These are phyloP conservation scores for Drosophila sulfurigaster DNA, from an alignment of 1,140 invertebrate genomes.

Conservation along the genomic window DNA sequence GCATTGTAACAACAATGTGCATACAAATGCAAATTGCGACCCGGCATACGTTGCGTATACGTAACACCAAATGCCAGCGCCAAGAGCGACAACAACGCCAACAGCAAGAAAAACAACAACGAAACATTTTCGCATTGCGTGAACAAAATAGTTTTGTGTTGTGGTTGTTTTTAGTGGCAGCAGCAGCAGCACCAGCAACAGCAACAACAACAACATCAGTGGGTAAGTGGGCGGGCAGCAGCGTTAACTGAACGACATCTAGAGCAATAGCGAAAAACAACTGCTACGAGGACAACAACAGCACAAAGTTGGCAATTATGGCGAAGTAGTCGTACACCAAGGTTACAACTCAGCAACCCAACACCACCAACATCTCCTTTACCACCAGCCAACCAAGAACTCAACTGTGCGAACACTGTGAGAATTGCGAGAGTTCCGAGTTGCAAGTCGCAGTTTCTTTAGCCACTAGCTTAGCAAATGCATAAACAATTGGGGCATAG, in stretches of 20 bases:
- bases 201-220: neutral
- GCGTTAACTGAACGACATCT: slow-evolving; percentile 50
- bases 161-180: slow-evolving; percentile 76
- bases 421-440: slow-evolving; percentile 48
- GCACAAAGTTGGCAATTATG: slow-evolving; percentile 71
- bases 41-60: slow-evolving; percentile 77
- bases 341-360: slow-evolving; percentile 23
- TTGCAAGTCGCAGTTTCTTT: slow-evolving; percentile 64
- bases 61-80: slow-evolving; percentile 73
- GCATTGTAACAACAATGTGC: slow-evolving; percentile 70
- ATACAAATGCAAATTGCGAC: slow-evolving; percentile 79
- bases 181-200: neutral
- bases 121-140: slow-evolving; percentile 78
- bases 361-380: slow-evolving; percentile 8
- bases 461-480: slow-evolving; percentile 53
- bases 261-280: slow-evolving; percentile 25
- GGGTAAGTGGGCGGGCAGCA: slow-evolving; percentile 16
- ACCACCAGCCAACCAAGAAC: slow-evolving; percentile 18
- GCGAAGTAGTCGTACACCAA: slow-evolving; percentile 54
- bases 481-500: slow-evolving; percentile 34
- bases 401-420: slow-evolving; percentile 26
- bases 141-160: slow-evolving; percentile 83
- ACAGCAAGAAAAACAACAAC: slow-evolving; percentile 45
- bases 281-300: slow-evolving; percentile 43
- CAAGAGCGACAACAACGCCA: slow-evolving; percentile 36